Percentiles rank a stretch among this genome's conserved stretches.
Conservation (phyloP, 2,888 invertebrate species). For the Eumerus sabulonum region DNA sequence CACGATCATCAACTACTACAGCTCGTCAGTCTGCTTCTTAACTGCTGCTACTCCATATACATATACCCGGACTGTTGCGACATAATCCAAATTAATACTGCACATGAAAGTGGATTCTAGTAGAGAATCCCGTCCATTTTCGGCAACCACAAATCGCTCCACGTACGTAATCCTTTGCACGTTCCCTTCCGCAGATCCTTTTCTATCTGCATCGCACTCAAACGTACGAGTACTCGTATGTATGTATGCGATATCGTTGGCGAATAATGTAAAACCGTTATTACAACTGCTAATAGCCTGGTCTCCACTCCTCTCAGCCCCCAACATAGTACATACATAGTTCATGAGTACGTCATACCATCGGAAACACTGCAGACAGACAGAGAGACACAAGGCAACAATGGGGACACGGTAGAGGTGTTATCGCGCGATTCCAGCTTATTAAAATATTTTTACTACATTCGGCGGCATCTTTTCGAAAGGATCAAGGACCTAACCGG, state of each 20-base stretch:
- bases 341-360: too few relatives aligned
- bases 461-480: constrained; percentile 46
- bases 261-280: constrained; percentile 68
- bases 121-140: constrained; percentile 35
- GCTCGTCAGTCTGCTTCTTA: constrained; percentile 40
- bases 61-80: too few relatives aligned
- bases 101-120: constrained; percentile 44
- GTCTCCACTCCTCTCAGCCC: too few relatives aligned
- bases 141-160: not conserved
- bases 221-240: constrained; percentile 52
- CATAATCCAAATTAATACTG: constrained; percentile 67
- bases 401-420: constrained; percentile 38
- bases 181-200: constrained; percentile 19
- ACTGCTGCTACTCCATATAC: constrained; percentile 45
- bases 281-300: constrained; percentile 67
- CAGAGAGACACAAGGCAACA: constrained; percentile 8
- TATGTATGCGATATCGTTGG: constrained; percentile 52
- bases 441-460: constrained; percentile 67
- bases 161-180: constrained; percentile 36
- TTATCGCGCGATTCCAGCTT: constrained; percentile 58
- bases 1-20: constrained; percentile 62
- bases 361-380: constrained; percentile 29
- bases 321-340: too few relatives aligned
- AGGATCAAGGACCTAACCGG: constrained; percentile 31
- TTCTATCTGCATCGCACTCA: constrained; percentile 62